Evolutionary conservation across 2,888 invertebrate species (phyloP), one percentile per base, ranked within the genome.

Genomic region (Phaedon cochleariae): DNA sequence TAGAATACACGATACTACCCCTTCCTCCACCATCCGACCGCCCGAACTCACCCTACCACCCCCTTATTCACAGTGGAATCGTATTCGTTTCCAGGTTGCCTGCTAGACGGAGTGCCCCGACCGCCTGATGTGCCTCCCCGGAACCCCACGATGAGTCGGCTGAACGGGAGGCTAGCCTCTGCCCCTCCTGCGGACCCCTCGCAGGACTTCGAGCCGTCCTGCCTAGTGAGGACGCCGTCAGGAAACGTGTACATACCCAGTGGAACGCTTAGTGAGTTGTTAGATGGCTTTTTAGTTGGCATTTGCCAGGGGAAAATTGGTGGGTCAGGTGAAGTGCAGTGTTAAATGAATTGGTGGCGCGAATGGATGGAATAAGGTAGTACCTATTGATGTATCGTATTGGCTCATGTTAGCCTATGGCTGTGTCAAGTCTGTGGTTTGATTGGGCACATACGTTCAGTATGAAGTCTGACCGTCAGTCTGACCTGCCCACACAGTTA

Each of bases 241-340:
- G 95, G 95, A 83, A 95, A 95, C 87, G 93, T 95, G 83, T 95
- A 95, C 87, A 95, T 95, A 89, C 95, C 95, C 84, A 92, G 93
- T 87, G 91, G 91, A 86, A 87, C 87, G 80, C 81, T 86, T 82
- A 87, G 87, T 87, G 82, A 87, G 86, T 86, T 62, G 34, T 52
- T 54, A 58, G 49, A 58, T 52, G 41, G 51, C 69, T 64, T 61
- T 60, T 52, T 65, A 41, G 15, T 52, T 49, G 31, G 34, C 20
- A 49, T 37, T 34, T 6, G 21, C 34, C 37, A 0, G 5, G 6
- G 10, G 10, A 34, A 10, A 58, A 21, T 21, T 48, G 31, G 55
- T 62, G 55, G 59, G n/a, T 63, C 48, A 59, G 55, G 57, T 63
- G 62, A 45, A 58, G 26, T 49, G 54, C 48, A 48, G 64, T 26